A percentile compares a stretch with the other conserved stretches of the same genome.
Evolutionary conservation across 2,797 vertebrate species (phyloP).

Genomic region (Spea hammondii): DNA sequence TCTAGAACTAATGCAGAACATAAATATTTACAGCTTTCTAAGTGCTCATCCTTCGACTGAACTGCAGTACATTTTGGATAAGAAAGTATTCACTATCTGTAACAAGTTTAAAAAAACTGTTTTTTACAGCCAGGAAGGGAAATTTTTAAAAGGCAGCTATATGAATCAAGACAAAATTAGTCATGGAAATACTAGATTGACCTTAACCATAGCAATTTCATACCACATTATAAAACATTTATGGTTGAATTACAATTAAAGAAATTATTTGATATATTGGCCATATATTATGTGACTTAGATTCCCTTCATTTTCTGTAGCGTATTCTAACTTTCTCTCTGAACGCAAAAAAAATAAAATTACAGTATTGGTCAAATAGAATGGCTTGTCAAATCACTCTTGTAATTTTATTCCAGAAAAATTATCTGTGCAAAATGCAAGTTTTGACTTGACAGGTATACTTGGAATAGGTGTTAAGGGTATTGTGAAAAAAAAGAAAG

Average conservation of each 20-base stretch:
- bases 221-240: slow-evolving; percentile 44
- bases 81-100: slow-evolving; percentile 17
- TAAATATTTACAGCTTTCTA: slow-evolving; percentile 52
- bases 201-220: slow-evolving; percentile 45
- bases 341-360: slow-evolving; percentile 1
- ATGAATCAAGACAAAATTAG: slow-evolving; percentile 45
- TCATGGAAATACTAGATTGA: slow-evolving; percentile 38
- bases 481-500: no score
- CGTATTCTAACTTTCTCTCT: slow-evolving; percentile 16
- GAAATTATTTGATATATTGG: slow-evolving; percentile 41
- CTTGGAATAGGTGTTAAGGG: no score
- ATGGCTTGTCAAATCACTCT: background rate
- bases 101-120: slow-evolving; percentile 28
- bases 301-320: slow-evolving; percentile 10
- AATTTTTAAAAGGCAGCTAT: slow-evolving; percentile 31
- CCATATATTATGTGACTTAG: slow-evolving; percentile 25
- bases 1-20: slow-evolving; percentile 47
- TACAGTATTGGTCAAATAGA: background rate
- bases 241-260: slow-evolving; percentile 44
- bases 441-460: no score
- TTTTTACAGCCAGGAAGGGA: slow-evolving; percentile 28
- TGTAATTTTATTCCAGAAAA: no score
- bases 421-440: no score
- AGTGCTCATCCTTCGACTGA: slow-evolving; percentile 41
- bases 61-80: slow-evolving; percentile 31